phyloP scores from a whole-genome alignment of 2,888 invertebrate genomes.

The Drosophila aldrichi region DNA sequence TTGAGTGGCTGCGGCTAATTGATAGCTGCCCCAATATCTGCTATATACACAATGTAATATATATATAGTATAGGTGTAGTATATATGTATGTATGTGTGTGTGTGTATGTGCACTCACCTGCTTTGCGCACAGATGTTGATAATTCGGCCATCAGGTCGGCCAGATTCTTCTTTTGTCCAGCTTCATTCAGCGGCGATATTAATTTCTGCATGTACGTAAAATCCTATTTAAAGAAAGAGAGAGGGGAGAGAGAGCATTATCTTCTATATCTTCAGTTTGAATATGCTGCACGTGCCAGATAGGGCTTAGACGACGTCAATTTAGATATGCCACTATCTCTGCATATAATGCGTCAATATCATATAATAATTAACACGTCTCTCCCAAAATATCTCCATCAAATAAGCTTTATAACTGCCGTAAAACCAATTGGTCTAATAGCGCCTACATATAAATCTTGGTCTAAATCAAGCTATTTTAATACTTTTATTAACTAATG shows the following conservation, averaged over 20 bases:
- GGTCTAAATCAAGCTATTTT: background rate
- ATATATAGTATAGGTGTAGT: background rate
- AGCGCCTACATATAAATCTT: background rate
- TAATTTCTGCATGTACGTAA: conserved; percentile 84
- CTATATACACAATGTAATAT: background rate
- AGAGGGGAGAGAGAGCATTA: background rate
- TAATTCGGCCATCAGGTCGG: conserved; percentile 83
- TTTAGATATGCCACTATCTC: conserved; percentile 15
- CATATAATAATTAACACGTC: conserved; percentile 13
- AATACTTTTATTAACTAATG: background rate
- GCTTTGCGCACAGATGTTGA: conserved; percentile 84
- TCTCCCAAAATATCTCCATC: background rate
- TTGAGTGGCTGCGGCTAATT: conserved; percentile 59
- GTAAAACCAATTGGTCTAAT: background rate
- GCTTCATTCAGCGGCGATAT: conserved; percentile 82
- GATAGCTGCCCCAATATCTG: conserved; percentile 45
- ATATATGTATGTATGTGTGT: background rate
- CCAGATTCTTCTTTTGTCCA: conserved; percentile 84
- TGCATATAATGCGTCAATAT: background rate
- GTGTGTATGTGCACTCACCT: conserved; percentile 73
- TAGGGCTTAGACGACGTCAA: background rate
- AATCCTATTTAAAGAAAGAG: conserved; percentile 76
- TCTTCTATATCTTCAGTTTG: conserved; percentile 13
- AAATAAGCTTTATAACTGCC: background rate
- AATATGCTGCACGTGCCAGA: conserved; percentile 4